phyloP scores from a whole-genome alignment of 2,797 vertebrate species.

The Martes flavigula region DNA sequence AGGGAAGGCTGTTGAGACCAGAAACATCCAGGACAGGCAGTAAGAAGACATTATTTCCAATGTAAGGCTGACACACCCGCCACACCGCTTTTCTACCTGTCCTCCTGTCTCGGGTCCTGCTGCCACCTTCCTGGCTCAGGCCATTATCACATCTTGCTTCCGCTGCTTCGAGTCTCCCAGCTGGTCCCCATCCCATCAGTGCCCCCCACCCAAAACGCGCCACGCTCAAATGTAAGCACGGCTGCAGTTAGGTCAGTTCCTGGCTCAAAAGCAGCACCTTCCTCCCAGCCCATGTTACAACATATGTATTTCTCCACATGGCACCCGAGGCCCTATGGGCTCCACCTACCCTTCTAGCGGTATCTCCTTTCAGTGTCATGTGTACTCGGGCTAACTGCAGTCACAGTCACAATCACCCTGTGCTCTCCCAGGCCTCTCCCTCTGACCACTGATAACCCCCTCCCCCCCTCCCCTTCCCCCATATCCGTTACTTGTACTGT shows the following conservation, averaged over 20 bases:
- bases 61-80: fast-evolving
- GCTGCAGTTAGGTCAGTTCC: background rate
- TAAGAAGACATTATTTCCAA: background rate
- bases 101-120: background rate
- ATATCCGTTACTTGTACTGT: background rate
- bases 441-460: background rate
- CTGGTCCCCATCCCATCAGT: background rate
- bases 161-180: background rate
- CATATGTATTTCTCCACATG: background rate
- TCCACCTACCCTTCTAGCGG: background rate
- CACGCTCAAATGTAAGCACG: background rate
- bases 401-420: background rate
- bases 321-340: background rate
- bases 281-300: background rate
- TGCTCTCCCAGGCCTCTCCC: background rate
- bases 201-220: background rate
- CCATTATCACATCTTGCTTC: background rate
- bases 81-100: background rate
- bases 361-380: background rate
- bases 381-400: background rate
- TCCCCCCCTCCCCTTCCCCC: background rate
- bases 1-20: background rate
- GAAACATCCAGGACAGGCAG: background rate
- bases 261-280: background rate
- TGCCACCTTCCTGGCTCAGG: background rate